Percentiles rank a stretch among this genome's conserved stretches.
Conservation (phyloP, 35 echinoderm and acorn worm genomes). For the Diadema setosum region DNA sequence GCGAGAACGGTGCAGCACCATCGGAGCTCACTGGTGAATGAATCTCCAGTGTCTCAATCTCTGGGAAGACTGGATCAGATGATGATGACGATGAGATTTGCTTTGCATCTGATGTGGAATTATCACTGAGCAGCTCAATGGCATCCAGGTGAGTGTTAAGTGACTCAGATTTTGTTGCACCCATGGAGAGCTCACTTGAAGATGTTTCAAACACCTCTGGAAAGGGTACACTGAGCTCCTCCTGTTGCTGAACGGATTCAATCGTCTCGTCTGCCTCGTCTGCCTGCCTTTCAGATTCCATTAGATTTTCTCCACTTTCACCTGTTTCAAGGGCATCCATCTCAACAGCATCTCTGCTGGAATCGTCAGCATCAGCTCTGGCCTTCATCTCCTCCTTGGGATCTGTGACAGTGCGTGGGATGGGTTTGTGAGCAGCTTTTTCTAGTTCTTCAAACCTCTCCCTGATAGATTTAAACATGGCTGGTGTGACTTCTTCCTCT, state of each 20-base stretch:
- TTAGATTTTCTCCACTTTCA: too few species aligned
- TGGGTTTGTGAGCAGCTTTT: constrained; percentile 76
- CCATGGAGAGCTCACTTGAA: background rate
- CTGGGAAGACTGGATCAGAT: background rate
- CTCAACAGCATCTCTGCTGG: background rate
- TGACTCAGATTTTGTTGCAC: background rate
- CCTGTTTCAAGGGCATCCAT: too few species aligned
- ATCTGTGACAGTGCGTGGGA: constrained; percentile 56
- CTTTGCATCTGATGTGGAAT: background rate
- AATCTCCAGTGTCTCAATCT: background rate
- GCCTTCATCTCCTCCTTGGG: constrained; percentile 43
- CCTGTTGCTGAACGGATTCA: too few species aligned
- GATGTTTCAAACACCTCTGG: constrained; percentile 18
- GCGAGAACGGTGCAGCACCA: background rate
- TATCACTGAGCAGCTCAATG: background rate
- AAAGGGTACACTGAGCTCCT: background rate
- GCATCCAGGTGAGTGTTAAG: constrained; percentile 1
- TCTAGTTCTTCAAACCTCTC: constrained; percentile 76
- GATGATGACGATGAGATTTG: background rate
- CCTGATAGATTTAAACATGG: constrained; percentile 62
- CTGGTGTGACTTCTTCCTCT: background rate
- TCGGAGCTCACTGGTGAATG: background rate
- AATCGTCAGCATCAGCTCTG: background rate
- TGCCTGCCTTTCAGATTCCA: too few species aligned
- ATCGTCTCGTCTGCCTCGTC: too few species aligned